Percentiles rank a stretch among this genome's conserved stretches.
Evolutionary conservation across 2,888 invertebrate species (phyloP).

Genomic region (Chironomus tentans): DNA sequence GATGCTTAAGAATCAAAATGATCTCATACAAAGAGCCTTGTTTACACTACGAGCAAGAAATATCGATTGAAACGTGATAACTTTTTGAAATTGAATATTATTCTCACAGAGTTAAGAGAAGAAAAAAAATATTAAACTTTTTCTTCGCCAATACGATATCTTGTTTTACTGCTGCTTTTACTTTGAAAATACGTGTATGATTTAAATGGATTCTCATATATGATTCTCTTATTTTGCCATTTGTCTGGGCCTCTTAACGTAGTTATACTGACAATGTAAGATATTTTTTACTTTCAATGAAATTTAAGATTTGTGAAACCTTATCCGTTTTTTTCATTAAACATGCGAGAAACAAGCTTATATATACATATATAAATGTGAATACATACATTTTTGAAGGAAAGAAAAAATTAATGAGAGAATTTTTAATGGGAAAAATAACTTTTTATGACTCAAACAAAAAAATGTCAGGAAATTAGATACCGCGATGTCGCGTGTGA

Average conservation of each 20-base stretch:
- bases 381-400: not conserved
- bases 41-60: not conserved
- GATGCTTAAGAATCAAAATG: not conserved
- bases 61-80: slow-evolving; percentile 16
- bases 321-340: slow-evolving; percentile 20
- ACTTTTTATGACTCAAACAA: not conserved
- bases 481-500: not conserved
- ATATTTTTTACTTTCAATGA: not conserved
- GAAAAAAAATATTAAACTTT: slow-evolving; percentile 6
- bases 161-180: not conserved
- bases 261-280: not conserved
- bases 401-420: not conserved
- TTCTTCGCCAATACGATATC: not conserved
- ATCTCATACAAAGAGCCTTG: not conserved
- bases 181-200: not conserved
- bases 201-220: not conserved
- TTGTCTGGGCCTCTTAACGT: not conserved
- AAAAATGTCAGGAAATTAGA: not conserved
- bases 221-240: not conserved
- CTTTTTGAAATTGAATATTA: slow-evolving; percentile 16
- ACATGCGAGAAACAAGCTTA: slow-evolving; percentile 19
- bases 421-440: slow-evolving; percentile 15
- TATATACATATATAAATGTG: not conserved
- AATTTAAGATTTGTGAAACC: slow-evolving; percentile 4
- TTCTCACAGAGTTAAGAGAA: not conserved